Base-by-base conservation (phyloP, 2,797 vertebrate species). In the Sebastes vulpes region DNA sequence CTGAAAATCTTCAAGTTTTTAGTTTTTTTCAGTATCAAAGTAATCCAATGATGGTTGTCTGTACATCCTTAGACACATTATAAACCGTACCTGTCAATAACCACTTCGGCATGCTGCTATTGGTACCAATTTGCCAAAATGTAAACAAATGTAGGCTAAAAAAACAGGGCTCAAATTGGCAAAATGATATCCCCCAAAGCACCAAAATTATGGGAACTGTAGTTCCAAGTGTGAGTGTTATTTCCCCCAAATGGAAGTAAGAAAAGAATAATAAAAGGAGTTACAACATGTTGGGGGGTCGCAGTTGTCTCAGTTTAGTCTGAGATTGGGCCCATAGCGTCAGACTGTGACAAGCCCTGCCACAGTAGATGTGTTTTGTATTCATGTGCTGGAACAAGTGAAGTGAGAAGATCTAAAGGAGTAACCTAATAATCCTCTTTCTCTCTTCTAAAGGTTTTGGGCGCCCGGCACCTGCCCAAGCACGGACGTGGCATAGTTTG, bases 401-500 rank as follows among this genome's bases (percentile, higher is more conserved):
- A n/a, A 35, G 20, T 32, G 21, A 21, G 23, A 38, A 29, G 7
- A 26, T 31, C 42, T 53, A 10, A 60, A 69, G 6, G 10, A 18
- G 11, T 58, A 6, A 71, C 4, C 20, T 46, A 10, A 60, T 3
- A 28, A 82, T 28, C 23, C 1, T 1, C 20, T 31, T 46, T 20
- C 16, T 68, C 9, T 67, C 11, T 25, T 12, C 38, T 50, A 4
- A 89, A 99, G 98, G 97, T 99, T 53, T 88, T 99, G 88, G 99
- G 98, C 1, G 98, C 99, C 1, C 96, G 99, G 6, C 99, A 99
- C 83, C 95, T 99, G 75, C 99, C 99, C 2, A 99, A 99, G 88
- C 98, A 99, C 0, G 99, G 98, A 3, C 96, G 99, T 7, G 98
- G 99, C 69, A 99, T 99, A 0, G 98, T 99, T 80, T 99, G 97